A percentile compares a stretch with the other conserved stretches of the same genome.
These are phyloP conservation scores for Callopanchax toddi DNA, from an alignment of 2,113 vertebrate species.

Conservation along the genomic window DNA sequence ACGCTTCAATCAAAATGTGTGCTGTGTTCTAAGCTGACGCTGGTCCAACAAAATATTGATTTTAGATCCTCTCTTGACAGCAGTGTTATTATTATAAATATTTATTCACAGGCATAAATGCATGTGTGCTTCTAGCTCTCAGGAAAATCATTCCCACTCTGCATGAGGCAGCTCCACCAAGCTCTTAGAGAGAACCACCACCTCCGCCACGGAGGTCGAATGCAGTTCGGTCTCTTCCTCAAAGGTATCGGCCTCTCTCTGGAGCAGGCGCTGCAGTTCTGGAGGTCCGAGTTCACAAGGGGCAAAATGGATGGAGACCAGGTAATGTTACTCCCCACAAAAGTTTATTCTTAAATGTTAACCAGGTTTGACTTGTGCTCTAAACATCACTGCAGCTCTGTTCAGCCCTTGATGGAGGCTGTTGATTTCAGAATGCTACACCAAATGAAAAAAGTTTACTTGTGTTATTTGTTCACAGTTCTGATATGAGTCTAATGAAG, in stretches of 20 bases:
- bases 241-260: slow-evolving; percentile 95
- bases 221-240: slow-evolving; percentile 97
- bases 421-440: too few relatives aligned
- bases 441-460: background rate
- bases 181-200: slow-evolving; percentile 90
- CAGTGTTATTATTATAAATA: background rate
- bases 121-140: slow-evolving; percentile 80
- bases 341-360: too few relatives aligned
- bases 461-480: too few relatives aligned
- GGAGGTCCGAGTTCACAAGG: slow-evolving; percentile 92
- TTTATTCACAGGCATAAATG: background rate
- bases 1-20: too few relatives aligned
- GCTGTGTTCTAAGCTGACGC: too few relatives aligned
- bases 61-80: background rate
- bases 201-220: slow-evolving; percentile 92
- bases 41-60: background rate
- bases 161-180: slow-evolving; percentile 95
- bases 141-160: slow-evolving; percentile 90
- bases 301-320: slow-evolving; percentile 97
- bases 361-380: too few relatives aligned
- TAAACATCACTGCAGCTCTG: too few relatives aligned
- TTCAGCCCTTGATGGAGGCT: too few relatives aligned
- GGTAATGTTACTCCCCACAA: slow-evolving; percentile 77
- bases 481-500: too few relatives aligned
- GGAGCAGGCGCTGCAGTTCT: slow-evolving; percentile 95